phyloP scores from a whole-genome alignment of 2,888 invertebrate species.

The Drosophila leonis region DNA sequence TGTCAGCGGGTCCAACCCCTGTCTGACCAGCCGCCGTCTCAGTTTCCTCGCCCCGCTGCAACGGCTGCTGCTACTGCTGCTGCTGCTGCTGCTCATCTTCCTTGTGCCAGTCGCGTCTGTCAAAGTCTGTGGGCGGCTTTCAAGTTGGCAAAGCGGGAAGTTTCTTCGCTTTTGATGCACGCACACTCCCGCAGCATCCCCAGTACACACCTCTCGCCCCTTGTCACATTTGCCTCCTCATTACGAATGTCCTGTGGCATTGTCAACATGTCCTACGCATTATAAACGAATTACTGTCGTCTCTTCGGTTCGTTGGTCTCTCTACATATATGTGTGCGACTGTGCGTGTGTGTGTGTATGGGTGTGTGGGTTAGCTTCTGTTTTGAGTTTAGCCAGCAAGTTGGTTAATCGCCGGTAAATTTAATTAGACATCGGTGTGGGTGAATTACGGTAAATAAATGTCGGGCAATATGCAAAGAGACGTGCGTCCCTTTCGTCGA shows the following conservation, averaged over 20 bases:
- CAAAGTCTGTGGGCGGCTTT: constrained; percentile 75
- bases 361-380: constrained; percentile 44
- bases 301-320: constrained; percentile 48
- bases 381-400: constrained; percentile 72
- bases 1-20: constrained; percentile 73
- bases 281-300: constrained; percentile 84
- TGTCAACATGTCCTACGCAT: constrained; percentile 84
- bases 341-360: constrained; percentile 14
- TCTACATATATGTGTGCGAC: constrained; percentile 1
- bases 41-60: not conserved
- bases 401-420: constrained; percentile 82
- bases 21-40: constrained; percentile 62
- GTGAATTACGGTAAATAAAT: constrained; percentile 78
- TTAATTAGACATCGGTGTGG: constrained; percentile 76
- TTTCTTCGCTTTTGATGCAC: constrained; percentile 77
- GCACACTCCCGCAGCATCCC: not conserved
- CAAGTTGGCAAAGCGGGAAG: constrained; percentile 72
- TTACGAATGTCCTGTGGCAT: constrained; percentile 82
- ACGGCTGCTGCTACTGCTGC: constrained; percentile 15
- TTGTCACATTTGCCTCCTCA: constrained; percentile 64
- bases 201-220: not conserved
- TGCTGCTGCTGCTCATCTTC: constrained; percentile 33
- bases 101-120: constrained; percentile 61
- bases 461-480: constrained; percentile 64
- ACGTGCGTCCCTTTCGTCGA: constrained; percentile 16